Conservation (phyloP, 1,140 invertebrate genomes). For the Oncopodura yosiiana region DNA sequence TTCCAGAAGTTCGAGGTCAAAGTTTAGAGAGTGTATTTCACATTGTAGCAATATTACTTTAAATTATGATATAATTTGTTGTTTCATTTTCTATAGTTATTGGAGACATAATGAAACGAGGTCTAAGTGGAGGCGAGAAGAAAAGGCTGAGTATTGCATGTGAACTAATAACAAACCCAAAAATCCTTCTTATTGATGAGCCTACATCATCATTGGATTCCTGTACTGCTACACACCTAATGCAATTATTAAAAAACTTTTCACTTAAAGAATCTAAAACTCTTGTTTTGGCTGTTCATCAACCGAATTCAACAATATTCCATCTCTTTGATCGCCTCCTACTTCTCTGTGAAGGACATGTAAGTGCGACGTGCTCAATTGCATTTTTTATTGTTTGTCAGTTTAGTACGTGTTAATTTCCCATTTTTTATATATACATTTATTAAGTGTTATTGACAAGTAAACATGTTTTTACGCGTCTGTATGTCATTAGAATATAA, state of each 20-base stretch:
- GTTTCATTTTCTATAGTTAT: constrained; percentile 52
- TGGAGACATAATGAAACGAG: constrained; percentile 64
- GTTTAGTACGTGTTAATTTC: background rate
- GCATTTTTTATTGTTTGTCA: no score
- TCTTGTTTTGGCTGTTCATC: constrained; percentile 71
- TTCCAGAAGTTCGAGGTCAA: no score
- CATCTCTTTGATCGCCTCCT: constrained; percentile 73
- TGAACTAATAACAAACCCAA: constrained; percentile 75
- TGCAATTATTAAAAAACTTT: constrained; percentile 62
- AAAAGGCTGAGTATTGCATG: constrained; percentile 78
- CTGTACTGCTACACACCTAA: constrained; percentile 64
- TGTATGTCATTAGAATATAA: no score
- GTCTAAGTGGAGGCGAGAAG: constrained; percentile 76
- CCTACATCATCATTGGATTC: constrained; percentile 78
- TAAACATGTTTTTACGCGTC: no score
- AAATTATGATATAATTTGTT: no score
- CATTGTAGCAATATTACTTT: no score
- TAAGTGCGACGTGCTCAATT: constrained; percentile 28
- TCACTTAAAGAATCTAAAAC: constrained; percentile 68
- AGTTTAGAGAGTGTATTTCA: no score
- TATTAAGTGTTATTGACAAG: no score
- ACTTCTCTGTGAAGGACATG: constrained; percentile 62
- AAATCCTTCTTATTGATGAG: constrained; percentile 73
- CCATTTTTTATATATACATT: no score
- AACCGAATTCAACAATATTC: constrained; percentile 80